Evolutionary conservation across 2,888 invertebrate species (phyloP).

Genomic region (Cerastoderma edule): DNA sequence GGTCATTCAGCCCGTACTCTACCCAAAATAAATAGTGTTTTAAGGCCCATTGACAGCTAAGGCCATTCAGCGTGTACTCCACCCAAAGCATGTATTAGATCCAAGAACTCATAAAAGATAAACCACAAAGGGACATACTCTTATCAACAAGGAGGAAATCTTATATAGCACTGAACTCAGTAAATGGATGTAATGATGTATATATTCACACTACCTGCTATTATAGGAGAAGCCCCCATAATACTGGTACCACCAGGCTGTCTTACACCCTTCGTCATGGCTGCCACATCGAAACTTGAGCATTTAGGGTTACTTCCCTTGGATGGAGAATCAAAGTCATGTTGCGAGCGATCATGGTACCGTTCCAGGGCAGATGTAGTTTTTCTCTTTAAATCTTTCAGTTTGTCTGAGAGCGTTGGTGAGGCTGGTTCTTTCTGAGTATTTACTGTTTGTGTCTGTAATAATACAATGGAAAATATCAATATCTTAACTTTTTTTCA

Average conservation of each 20-base stretch:
- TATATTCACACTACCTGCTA: conserved; percentile 32
- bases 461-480: no score
- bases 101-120: no score
- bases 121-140: no score
- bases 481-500: no score
- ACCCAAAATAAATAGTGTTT: no score
- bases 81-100: no score
- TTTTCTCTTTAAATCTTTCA: conserved; percentile 48
- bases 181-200: neutral
- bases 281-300: conserved; percentile 70
- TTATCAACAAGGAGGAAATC: no score
- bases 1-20: no score
- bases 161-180: no score
- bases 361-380: conserved; percentile 46
- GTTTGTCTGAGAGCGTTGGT: conserved; percentile 50
- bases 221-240: conserved; percentile 69
- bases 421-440: conserved; percentile 29
- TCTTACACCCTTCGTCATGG: conserved; percentile 65
- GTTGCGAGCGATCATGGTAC: conserved; percentile 49
- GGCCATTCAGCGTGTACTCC: no score
- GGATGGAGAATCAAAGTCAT: conserved; percentile 44
- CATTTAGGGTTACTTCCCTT: conserved; percentile 58
- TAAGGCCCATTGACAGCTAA: no score
- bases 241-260: conserved; percentile 66
- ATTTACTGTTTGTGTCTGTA: conserved; percentile 21